phyloP scores from a whole-genome alignment of 2,888 invertebrate species.

The Hydropsyche betteni region DNA sequence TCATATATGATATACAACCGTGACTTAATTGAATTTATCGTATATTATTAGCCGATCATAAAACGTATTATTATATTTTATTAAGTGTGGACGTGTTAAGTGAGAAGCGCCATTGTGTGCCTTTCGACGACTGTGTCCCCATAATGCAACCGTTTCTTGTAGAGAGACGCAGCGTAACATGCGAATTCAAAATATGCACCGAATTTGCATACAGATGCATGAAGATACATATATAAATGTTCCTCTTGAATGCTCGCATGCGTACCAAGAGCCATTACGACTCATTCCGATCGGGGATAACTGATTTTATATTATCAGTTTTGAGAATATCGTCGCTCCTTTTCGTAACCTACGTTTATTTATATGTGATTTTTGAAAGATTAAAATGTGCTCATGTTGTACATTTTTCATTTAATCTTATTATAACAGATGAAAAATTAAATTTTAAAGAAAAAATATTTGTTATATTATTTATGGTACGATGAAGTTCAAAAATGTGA shows the following conservation, averaged over 20 bases:
- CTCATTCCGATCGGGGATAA: constrained; percentile 42
- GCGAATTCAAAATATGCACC: constrained; percentile 44
- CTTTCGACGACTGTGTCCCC: constrained; percentile 12
- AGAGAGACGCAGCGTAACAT: constrained; percentile 40
- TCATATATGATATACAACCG: no score
- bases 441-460: no score
- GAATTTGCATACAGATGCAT: constrained; percentile 45
- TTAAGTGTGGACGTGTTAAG: background rate
- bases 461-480: no score
- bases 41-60: no score
- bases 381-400: no score
- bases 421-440: no score
- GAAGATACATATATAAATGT: constrained; percentile 37
- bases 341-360: background rate
- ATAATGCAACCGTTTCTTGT: constrained; percentile 34
- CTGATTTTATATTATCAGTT: constrained; percentile 43
- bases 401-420: no score
- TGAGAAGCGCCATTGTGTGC: constrained; percentile 20
- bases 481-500: background rate
- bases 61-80: no score
- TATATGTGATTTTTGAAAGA: background rate
- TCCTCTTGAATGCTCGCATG: constrained; percentile 32
- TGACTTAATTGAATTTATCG: no score
- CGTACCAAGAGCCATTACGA: constrained; percentile 42
- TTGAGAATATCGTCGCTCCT: constrained; percentile 24